Base-by-base conservation (phyloP, 2,888 invertebrate genomes). In the Agonopterix subpropinquella region DNA sequence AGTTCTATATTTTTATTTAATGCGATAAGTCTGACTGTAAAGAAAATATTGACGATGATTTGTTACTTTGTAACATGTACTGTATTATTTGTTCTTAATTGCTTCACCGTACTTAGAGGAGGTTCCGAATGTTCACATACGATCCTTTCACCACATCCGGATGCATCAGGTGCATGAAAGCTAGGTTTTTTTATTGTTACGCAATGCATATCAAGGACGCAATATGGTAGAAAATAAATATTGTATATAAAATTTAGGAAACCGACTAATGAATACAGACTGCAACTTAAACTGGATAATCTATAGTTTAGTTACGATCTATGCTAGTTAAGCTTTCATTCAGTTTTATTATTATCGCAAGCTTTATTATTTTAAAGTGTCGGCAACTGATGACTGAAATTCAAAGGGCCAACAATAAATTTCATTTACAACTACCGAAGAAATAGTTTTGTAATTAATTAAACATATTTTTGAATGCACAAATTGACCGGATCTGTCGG, bases 141-240 rank as follows among this genome's bases (percentile, higher is more conserved):
- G 65, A 58, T 61, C 65, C 65, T 56, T 59, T 61, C 62, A 63
- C 66, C 67, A 65, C 75, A 71, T 64, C 76, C 74, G 76, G 77
- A 75, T 69, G 77, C 79, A 72, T 74, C 73, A 64, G 73, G 70
- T 79, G 80, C 84, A 80, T 81, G 71, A 78, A 79, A 84, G 86
- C 86, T 84, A 84, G 72, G 80, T 85, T 86, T 86, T 86, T 86
- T 86, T 87, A 86, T 87, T 87, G 88, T 87, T 87, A 86, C 88
- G 88, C 88, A 79, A 88, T 87, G 88, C 88, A 87, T 88, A 88
- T 88, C 88, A 86, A 80, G 84, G 78, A 88, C 88, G 88, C 88
- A 88, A 88, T 88, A 88, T 87, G 88, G 80, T 88, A 88, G 88
- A 75, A 81, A 87, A 87, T 88, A 87, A 87, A 88, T 87, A 85